phyloP scores from a whole-genome alignment of 2,888 invertebrate genomes.

The Neocrepidodera transversa region DNA sequence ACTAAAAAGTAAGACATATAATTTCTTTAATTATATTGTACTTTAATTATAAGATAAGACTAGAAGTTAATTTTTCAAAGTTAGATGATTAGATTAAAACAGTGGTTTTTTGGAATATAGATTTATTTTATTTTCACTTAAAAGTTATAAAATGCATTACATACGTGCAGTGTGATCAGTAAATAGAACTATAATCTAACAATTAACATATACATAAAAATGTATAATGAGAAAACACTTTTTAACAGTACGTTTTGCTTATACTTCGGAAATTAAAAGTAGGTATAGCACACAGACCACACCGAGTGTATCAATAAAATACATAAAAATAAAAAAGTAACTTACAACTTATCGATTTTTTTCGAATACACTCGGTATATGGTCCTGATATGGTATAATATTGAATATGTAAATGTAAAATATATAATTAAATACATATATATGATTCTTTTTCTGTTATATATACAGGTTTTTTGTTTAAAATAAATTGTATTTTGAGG shows the following conservation, averaged over 20 bases:
- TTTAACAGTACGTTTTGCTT: conserved; percentile 49
- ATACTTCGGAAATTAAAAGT: conserved; percentile 46
- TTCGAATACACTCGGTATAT: conserved; percentile 7
- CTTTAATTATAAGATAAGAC: too few relatives aligned
- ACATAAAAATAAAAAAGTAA: background rate
- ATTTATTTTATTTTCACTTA: conserved; percentile 52
- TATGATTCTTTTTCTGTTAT: conserved; percentile 27
- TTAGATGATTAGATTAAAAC: too few relatives aligned
- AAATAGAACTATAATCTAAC: conserved; percentile 55
- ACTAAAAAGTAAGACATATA: too few relatives aligned
- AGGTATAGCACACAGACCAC: conserved; percentile 45
- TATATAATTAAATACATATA: conserved; percentile 43
- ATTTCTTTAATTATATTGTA: too few relatives aligned
- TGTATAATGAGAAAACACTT: conserved; percentile 52
- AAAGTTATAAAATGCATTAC: conserved; percentile 55
- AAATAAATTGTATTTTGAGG: conserved; percentile 46
- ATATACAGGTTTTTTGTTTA: conserved; percentile 31
- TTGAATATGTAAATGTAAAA: conserved; percentile 49
- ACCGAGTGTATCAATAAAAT: background rate
- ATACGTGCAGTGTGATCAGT: conserved; percentile 57
- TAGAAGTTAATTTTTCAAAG: too few relatives aligned
- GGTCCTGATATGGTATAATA: conserved; percentile 49
- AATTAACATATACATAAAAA: conserved; percentile 56
- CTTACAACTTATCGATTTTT: background rate
- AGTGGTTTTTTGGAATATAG: conserved; percentile 41